A percentile compares a stretch with the other conserved stretches of the same genome.
Evolutionary conservation across 2,888 invertebrate species (phyloP).

Genomic region (Chrysolina oricalcia): DNA sequence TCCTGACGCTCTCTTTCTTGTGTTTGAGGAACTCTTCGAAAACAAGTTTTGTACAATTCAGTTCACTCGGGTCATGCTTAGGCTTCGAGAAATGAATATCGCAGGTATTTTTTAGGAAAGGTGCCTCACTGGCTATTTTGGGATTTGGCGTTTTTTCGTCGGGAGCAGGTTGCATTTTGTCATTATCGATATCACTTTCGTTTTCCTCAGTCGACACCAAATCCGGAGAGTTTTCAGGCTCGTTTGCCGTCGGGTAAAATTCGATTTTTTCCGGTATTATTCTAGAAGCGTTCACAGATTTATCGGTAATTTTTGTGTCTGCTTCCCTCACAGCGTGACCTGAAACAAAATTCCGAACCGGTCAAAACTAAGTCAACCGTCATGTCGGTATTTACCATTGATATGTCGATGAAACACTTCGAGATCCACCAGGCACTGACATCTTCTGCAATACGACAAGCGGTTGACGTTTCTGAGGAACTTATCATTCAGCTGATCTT

Average conservation of each 20-base stretch:
- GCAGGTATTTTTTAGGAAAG: conserved; percentile 46
- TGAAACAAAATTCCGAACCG: not conserved
- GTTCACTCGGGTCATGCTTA: conserved; percentile 47
- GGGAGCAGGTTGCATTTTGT: not conserved
- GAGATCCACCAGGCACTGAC: conserved; percentile 56
- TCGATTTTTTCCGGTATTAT: not conserved
- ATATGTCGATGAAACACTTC: conserved; percentile 61
- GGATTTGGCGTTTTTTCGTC: conserved; percentile 34
- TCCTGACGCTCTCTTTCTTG: conserved; percentile 49
- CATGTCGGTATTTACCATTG: conserved; percentile 52
- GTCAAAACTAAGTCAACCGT: not conserved
- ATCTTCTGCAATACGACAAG: conserved; percentile 53
- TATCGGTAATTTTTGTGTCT: not conserved
- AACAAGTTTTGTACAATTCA: conserved; percentile 52
- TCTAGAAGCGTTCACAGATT: not conserved
- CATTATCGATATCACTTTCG: conserved; percentile 20
- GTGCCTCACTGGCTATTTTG: conserved; percentile 34
- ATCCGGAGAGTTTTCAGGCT: conserved; percentile 12
- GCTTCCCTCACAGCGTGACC: conserved; percentile 18
- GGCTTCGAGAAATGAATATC: conserved; percentile 51
- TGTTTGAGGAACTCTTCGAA: conserved; percentile 57
- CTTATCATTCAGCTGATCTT: conserved; percentile 50
- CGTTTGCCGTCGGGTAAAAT: not conserved
- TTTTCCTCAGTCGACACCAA: conserved; percentile 29
- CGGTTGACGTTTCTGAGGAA: conserved; percentile 49